phyloP scores from a whole-genome alignment of 1,140 invertebrate genomes.

The Trichonephila clavipes region DNA sequence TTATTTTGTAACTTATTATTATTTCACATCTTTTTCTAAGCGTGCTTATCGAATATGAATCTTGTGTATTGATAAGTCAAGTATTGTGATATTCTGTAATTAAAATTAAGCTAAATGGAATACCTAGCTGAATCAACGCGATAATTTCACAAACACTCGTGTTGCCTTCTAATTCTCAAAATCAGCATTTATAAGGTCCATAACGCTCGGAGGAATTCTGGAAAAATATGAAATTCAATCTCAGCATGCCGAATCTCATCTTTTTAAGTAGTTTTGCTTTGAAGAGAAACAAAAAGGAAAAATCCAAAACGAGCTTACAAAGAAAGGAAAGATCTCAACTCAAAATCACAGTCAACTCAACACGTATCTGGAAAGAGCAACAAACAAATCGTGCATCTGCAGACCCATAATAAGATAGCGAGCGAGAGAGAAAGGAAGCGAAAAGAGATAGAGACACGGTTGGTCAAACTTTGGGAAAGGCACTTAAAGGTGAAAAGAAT shows the following conservation, averaged over 20 bases:
- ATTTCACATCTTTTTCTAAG: no score
- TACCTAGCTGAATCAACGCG: no score
- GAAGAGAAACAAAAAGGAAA: not conserved
- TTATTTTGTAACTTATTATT: no score
- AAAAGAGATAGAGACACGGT: conserved; percentile 55
- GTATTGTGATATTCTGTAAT: no score
- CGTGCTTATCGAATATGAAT: no score
- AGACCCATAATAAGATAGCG: conserved; percentile 34
- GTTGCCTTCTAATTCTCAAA: no score
- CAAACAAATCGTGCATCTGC: conserved; percentile 40
- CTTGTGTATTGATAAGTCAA: no score
- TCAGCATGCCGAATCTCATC: not conserved
- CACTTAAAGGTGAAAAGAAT: conserved; percentile 72
- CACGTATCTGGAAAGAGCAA: conserved; percentile 46
- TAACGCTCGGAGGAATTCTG: not conserved
- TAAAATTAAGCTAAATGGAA: no score
- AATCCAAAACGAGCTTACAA: conserved; percentile 10
- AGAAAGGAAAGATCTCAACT: conserved; percentile 1
- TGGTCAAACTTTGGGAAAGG: conserved; percentile 57
- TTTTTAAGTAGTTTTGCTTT: not conserved
- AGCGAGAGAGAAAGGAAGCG: conserved; percentile 20
- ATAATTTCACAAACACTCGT: no score
- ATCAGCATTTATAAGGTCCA: no score
- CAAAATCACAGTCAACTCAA: conserved; percentile 45
- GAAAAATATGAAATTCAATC: not conserved